These are phyloP conservation scores for Cosmia pyralina DNA, from an alignment of 2,888 invertebrate species.

Conservation along the genomic window DNA sequence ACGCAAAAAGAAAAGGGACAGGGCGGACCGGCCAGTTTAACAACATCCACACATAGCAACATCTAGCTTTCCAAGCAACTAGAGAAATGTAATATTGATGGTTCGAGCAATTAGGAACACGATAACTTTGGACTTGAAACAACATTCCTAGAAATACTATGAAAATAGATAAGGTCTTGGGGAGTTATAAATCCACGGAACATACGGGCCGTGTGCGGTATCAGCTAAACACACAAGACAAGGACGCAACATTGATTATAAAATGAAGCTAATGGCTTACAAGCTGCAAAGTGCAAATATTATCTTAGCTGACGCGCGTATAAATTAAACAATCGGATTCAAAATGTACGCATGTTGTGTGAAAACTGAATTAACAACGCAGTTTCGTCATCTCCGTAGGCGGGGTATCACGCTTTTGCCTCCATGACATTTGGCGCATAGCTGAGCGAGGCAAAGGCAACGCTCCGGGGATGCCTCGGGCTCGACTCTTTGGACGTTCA, in stretches of 20 bases:
- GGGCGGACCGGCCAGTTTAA: slow-evolving; percentile 76
- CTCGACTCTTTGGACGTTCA: slow-evolving; percentile 80
- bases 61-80: slow-evolving; percentile 83
- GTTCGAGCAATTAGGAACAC: slow-evolving; percentile 77
- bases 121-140: slow-evolving; percentile 71
- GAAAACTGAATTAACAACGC: slow-evolving; percentile 55
- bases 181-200: slow-evolving; percentile 33
- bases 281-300: slow-evolving; percentile 74
- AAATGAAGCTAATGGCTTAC: slow-evolving; percentile 72
- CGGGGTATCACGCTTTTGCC: slow-evolving; percentile 80
- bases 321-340: slow-evolving; percentile 64
- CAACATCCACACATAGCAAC: slow-evolving; percentile 81
- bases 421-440: slow-evolving; percentile 84
- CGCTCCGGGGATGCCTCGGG: slow-evolving; percentile 76
- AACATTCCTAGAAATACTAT: slow-evolving; percentile 34
- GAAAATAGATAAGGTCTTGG: slow-evolving; percentile 30
- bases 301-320: slow-evolving; percentile 74
- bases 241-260: slow-evolving; percentile 70
- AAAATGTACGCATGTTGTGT: slow-evolving; percentile 53
- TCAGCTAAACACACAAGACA: slow-evolving; percentile 67
- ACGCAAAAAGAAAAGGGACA: slow-evolving; percentile 83
- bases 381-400: slow-evolving; percentile 71
- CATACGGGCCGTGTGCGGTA: slow-evolving; percentile 53
- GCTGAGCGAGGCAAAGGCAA: slow-evolving; percentile 73
- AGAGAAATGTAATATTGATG: slow-evolving; percentile 80